A percentile compares a stretch with the other conserved stretches of the same genome.
Evolutionary conservation across 2,797 vertebrate species (phyloP).

Genomic region (Galagoides demidoff): DNA sequence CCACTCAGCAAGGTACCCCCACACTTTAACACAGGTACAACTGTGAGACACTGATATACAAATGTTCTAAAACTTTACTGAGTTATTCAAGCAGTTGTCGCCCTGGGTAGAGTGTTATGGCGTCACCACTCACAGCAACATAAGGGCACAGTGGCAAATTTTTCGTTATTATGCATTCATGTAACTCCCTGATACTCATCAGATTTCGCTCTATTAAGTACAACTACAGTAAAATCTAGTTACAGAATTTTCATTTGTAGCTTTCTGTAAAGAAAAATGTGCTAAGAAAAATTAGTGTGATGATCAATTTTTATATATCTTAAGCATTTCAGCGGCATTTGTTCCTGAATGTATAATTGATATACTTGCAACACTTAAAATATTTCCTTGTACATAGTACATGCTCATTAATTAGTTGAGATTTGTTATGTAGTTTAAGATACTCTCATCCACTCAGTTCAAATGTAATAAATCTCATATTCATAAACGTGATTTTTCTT

Average conservation of each 20-base stretch:
- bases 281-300: conserved; percentile 4
- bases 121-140: too few species aligned
- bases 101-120: too few species aligned
- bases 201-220: neutral
- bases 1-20: too few species aligned
- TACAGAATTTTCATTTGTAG: conserved; percentile 28
- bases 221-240: neutral
- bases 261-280: conserved; percentile 5
- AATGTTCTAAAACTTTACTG: too few species aligned
- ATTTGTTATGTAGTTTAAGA: conserved; percentile 15
- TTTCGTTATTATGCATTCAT: neutral
- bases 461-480: conserved; percentile 11
- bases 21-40: too few species aligned
- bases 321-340: neutral
- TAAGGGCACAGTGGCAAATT: neutral
- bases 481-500: conserved; percentile 44
- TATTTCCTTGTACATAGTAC: neutral
- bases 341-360: conserved; percentile 1
- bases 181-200: conserved; percentile 5
- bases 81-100: too few species aligned
- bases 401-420: conserved; percentile 32
- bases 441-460: neutral
- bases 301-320: neutral
- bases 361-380: neutral
- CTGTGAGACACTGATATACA: too few species aligned